Evolutionary conservation across 2,797 vertebrate genomes (phyloP).

Genomic region (Acanthis flammea): DNA sequence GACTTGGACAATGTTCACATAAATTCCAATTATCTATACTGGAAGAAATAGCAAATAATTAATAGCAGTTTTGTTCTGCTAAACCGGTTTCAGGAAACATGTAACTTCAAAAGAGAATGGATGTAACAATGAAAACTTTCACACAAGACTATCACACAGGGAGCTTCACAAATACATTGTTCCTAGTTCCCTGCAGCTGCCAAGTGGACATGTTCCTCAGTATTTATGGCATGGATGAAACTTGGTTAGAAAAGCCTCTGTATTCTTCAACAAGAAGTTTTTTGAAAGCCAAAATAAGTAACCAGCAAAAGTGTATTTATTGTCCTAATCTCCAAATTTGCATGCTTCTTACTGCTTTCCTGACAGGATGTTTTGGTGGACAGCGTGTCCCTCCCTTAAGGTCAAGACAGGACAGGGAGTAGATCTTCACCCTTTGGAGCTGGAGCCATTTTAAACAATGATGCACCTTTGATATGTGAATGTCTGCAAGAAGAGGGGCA

Average conservation of each 20-base stretch:
- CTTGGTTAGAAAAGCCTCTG: not conserved
- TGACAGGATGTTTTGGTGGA: slow-evolving; percentile 64
- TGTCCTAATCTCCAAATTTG: slow-evolving; percentile 36
- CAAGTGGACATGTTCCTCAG: not conserved
- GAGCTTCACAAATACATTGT: not conserved
- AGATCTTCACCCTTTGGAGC: slow-evolving; percentile 46
- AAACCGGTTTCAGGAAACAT: not conserved
- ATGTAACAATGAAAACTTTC: not conserved
- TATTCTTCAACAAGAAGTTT: not conserved
- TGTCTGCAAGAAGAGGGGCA: slow-evolving; percentile 10
- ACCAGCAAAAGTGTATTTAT: not conserved
- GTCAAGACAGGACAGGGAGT: slow-evolving; percentile 34
- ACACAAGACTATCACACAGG: not conserved
- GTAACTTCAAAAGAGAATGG: not conserved
- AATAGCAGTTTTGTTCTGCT: not conserved
- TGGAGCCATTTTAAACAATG: slow-evolving; percentile 53
- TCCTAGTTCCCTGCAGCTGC: not conserved
- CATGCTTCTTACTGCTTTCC: slow-evolving; percentile 27
- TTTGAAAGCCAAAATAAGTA: not conserved
- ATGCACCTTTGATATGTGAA: slow-evolving; percentile 33
- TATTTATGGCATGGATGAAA: not conserved
- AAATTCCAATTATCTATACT: not conserved
- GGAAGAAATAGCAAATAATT: not conserved
- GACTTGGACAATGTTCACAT: not conserved
- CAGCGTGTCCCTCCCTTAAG: slow-evolving; percentile 41